Percentiles rank a stretch among this genome's conserved stretches.
Conservation (phyloP, 2,113 vertebrate species). For the Ceyx margarethae region DNA sequence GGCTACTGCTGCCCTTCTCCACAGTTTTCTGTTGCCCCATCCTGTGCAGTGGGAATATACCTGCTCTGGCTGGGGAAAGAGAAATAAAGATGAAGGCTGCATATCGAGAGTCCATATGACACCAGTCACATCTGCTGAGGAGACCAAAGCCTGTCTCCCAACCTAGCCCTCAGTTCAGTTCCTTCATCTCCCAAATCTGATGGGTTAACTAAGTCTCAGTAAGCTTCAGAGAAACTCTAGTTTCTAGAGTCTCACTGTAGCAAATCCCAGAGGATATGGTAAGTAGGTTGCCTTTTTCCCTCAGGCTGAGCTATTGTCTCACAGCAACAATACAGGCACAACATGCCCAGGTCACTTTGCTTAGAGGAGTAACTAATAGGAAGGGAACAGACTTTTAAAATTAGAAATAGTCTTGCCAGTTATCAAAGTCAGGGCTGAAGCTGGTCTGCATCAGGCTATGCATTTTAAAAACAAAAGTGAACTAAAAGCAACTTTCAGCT, state of each 20-base stretch:
- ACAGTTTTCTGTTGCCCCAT: neutral
- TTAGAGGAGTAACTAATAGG: neutral
- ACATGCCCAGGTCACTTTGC: neutral
- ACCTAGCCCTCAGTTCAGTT: neutral
- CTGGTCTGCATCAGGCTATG: neutral
- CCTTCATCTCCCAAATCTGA: neutral
- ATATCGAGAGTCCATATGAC: neutral
- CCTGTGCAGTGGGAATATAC: neutral
- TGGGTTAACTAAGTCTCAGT: neutral
- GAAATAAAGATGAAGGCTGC: neutral
- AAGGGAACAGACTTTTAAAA: neutral
- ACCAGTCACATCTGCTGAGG: neutral
- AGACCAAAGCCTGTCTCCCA: neutral
- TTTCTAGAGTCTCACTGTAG: neutral
- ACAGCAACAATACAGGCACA: neutral
- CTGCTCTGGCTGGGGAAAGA: neutral
- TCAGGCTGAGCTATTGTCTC: slow-evolving; percentile 20
- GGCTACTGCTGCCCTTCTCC: neutral
- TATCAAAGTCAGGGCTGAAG: neutral
- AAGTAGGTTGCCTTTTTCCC: slow-evolving; percentile 31
- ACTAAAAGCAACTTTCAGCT: neutral
- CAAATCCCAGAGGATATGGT: neutral
- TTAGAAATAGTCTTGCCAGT: neutral
- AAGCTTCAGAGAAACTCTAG: neutral
- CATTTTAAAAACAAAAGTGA: neutral